Base-by-base conservation (phyloP, 2,888 invertebrate genomes). In the Strigamia maritima region DNA sequence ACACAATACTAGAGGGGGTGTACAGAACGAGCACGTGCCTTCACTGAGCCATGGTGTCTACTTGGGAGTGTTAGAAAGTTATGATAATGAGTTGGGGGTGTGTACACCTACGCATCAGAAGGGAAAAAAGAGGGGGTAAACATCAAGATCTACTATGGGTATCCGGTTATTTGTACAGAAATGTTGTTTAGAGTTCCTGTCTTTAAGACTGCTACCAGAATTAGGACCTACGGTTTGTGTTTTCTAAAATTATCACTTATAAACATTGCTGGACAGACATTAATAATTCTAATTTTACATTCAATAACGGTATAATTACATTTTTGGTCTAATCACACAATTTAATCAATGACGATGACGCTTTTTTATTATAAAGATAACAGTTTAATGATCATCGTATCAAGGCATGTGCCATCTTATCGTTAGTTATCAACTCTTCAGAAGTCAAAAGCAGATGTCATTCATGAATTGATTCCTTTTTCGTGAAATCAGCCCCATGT, bases 11-110 rank as follows among this genome's bases (percentile, higher is more conserved):
- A 65, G 65, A 28, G 65, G 65, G 65, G 65, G 49, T 49, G 49
- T 65, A 2, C 28, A 10, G 26, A 65, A 65, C 65, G 24, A 65
- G 65, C 65, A 65, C 65, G 65, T 65, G 65, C 65, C 65, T 65
- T 65, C 65, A 65, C 65, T 65, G 65, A 65, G 65, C 65, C 65
- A 28, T 65, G 65, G 65, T 65, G 65, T 65, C 65, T 65, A 65
- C 65, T 65, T 65, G 65, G 65, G 65, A 65, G 65, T 65, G 65
- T 65, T 65, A 65, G 65, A 26, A 65, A 65, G 65, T 65, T 65
- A 65, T 65, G 65, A 65, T 65, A 65, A 65, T 65, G 65, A 65
- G 65, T 24, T 65, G 65, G 26, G 65, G 65, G 65, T 65, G 65
- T 65, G 65, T 65, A 65, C 65, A 14, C 65, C 65, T 65, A 65